phyloP scores from a whole-genome alignment of 1,140 invertebrate genomes.

The Bombus affinis region DNA sequence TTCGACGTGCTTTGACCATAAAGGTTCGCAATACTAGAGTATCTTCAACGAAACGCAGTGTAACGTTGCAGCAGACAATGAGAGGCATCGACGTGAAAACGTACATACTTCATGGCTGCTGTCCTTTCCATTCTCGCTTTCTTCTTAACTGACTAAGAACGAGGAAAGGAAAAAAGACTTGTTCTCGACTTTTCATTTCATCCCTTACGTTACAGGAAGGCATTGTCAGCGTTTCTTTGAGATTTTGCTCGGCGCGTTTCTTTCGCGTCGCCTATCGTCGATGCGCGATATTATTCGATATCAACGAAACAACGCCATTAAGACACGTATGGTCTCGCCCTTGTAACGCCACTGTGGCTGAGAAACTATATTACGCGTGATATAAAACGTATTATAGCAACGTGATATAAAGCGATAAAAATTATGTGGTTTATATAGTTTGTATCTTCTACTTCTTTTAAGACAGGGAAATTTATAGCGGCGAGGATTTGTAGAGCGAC shows the following conservation, averaged over 20 bases:
- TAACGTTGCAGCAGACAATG: constrained; percentile 13
- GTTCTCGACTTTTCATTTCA: background rate
- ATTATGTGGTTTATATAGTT: too few species aligned
- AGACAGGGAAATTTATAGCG: too few species aligned
- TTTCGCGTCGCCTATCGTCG: background rate
- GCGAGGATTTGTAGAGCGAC: too few species aligned
- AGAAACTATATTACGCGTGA: background rate
- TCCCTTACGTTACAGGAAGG: background rate
- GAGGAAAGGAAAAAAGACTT: background rate
- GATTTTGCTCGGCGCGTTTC: background rate
- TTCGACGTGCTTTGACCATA: constrained; percentile 28
- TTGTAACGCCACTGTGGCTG: background rate
- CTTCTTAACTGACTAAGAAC: background rate
- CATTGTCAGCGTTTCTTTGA: background rate
- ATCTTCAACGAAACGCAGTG: constrained; percentile 4
- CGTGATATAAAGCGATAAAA: too few species aligned
- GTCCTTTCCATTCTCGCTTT: background rate
- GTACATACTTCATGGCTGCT: background rate
- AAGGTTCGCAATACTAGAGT: constrained; percentile 7
- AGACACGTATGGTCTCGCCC: background rate
- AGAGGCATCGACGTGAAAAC: background rate
- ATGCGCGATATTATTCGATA: background rate
- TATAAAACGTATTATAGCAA: background rate
- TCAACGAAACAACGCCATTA: background rate
- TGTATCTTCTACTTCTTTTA: too few species aligned